Percentiles rank a stretch among this genome's conserved stretches.
These are phyloP conservation scores for Nasonia vitripennis DNA, from an alignment of 1,140 invertebrate genomes.

Conservation along the genomic window DNA sequence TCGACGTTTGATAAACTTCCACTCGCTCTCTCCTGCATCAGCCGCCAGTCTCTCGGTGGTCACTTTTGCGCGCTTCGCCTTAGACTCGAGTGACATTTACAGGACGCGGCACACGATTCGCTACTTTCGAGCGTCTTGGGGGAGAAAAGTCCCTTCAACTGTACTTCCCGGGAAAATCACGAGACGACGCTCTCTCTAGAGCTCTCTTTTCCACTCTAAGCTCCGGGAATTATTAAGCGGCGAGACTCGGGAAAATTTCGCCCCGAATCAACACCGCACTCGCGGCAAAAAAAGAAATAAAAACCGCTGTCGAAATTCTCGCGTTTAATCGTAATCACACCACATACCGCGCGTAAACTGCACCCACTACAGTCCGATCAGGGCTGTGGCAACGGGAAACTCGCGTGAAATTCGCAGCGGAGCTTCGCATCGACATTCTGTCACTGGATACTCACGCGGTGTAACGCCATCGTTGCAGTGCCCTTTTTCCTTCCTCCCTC, in stretches of 20 bases:
- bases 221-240: neutral
- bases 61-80: neutral
- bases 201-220: neutral
- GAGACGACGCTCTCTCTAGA: neutral
- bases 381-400: neutral
- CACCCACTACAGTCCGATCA: neutral
- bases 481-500: neutral
- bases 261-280: no score
- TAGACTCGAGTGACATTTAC: slow-evolving; percentile 11
- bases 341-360: no score
- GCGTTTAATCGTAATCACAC: neutral
- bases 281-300: neutral
- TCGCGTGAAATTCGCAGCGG: neutral
- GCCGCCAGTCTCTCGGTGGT: neutral
- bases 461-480: neutral
- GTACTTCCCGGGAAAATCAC: neutral
- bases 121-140: neutral
- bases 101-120: neutral
- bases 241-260: neutral
- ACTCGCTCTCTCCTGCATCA: neutral
- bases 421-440: neutral
- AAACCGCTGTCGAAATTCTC: neutral
- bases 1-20: slow-evolving; percentile 31
- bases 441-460: neutral
- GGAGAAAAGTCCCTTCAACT: neutral